Conservation (phyloP, 2,113 vertebrate species). For the Paracanthobrama guichenoti region DNA sequence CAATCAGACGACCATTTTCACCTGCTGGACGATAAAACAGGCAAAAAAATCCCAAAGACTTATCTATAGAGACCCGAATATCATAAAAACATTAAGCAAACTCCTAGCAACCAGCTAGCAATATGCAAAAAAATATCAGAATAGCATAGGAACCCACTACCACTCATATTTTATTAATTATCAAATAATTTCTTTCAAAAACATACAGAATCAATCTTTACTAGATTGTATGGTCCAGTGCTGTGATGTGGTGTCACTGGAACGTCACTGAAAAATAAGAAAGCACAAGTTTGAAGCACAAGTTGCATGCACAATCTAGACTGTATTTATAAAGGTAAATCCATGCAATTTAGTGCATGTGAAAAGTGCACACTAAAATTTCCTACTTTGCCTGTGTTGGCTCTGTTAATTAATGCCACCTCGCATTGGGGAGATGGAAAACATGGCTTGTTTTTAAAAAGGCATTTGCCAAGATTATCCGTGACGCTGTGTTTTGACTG, state of each 20-base stretch:
- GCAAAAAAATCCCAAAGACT: too few relatives aligned
- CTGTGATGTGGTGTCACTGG: background rate
- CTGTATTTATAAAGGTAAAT: background rate
- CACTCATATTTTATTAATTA: too few relatives aligned
- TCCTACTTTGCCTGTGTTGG: slow-evolving; percentile 17
- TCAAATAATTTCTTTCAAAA: background rate
- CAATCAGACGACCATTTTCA: background rate
- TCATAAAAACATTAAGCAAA: too few relatives aligned
- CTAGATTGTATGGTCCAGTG: background rate
- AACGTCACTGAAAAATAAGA: background rate
- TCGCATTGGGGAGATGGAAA: slow-evolving; percentile 50
- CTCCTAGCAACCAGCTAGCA: too few relatives aligned
- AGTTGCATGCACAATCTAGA: background rate
- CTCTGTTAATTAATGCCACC: slow-evolving; percentile 46
- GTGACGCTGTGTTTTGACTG: slow-evolving; percentile 54
- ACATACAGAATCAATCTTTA: background rate
- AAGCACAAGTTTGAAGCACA: slow-evolving; percentile 2
- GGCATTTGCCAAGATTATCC: slow-evolving; percentile 51
- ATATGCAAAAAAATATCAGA: too few relatives aligned
- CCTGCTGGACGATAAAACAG: too few relatives aligned
- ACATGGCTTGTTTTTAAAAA: slow-evolving; percentile 52
- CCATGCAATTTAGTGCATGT: background rate
- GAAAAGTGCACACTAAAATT: slow-evolving; percentile 28
- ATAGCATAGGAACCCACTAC: too few relatives aligned
- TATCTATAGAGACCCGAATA: too few relatives aligned